phyloP scores from a whole-genome alignment of 2,797 vertebrate species.

The Rhinatrema bivittatum region DNA sequence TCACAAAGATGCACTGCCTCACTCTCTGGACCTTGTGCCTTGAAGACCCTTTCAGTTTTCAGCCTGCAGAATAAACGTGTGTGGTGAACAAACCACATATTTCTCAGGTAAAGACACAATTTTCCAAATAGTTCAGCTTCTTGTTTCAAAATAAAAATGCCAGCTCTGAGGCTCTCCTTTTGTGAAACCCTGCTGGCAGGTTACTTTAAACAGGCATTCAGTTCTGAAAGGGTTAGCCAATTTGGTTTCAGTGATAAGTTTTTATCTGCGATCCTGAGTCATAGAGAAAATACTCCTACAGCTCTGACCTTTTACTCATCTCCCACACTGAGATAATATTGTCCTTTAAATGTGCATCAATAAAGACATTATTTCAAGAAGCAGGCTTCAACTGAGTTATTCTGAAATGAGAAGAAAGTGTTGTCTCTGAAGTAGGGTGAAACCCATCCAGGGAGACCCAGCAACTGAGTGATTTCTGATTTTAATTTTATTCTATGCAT shows the following conservation, averaged over 20 bases:
- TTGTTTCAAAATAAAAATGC: conserved; percentile 20
- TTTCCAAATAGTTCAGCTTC: too few relatives aligned
- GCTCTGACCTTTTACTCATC: conserved; percentile 77
- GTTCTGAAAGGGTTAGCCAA: conserved; percentile 54
- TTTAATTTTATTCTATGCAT: conserved; percentile 46
- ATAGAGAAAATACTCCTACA: conserved; percentile 74
- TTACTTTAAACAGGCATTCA: conserved; percentile 31
- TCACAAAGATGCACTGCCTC: too few relatives aligned
- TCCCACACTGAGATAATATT: conserved; percentile 61
- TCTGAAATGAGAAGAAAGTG: conserved; percentile 57
- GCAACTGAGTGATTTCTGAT: conserved; percentile 45
- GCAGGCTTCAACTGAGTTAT: conserved; percentile 53
- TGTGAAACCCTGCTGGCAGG: too few relatives aligned
- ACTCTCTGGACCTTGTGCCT: too few relatives aligned
- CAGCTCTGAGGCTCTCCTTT: conserved; percentile 25
- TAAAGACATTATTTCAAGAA: conserved; percentile 56
- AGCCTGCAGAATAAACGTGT: too few relatives aligned
- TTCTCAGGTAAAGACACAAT: too few relatives aligned
- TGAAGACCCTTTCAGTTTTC: too few relatives aligned
- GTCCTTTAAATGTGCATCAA: conserved; percentile 53
- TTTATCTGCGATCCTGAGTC: conserved; percentile 71
- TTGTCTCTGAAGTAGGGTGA: conserved; percentile 61
- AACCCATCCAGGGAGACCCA: conserved; percentile 41
- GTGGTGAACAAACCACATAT: too few relatives aligned
- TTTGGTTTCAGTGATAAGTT: conserved; percentile 55